Base-by-base conservation (phyloP, 2,888 invertebrate species). In the Phengaris alcon region DNA sequence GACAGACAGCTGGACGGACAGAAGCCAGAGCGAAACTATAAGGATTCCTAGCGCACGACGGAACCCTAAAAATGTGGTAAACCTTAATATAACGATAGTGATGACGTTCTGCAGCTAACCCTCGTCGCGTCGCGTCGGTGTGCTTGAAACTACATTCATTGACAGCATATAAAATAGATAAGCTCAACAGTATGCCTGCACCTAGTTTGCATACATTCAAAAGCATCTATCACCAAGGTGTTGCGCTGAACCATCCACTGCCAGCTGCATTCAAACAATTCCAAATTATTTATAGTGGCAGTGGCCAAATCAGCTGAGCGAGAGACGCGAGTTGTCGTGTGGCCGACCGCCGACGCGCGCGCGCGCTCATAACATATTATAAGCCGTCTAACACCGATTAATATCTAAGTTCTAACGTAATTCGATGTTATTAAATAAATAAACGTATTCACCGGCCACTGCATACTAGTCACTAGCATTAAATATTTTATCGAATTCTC, bases 261-360 rank as follows among this genome's bases (percentile, higher is more conserved):
- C 83, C 82, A 85, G 86, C 82, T 88, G 88, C 88, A 90, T 88
- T 84, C 85, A 84, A 86, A 86, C 87, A 85, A 88, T 90, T 88
- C 86, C 83, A 84, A 87, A 92, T 91, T 93, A 93, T 93, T 91
- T 91, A 91, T 93, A 93, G 93, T 89, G 35, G 35, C 64, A 12
- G 64, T 64, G 85, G 84, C 79, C 85, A 84, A 85, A 91, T 91
- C 93, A 90, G 93, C 93, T 92, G 91, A 86, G 83, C 80, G 80
- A 81, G 15, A 22, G 44, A 79, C 80, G 79, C 79, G 79, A 79
- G 78, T 77, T 76, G 81, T 79, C 22, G 79, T 77, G 79, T 22
- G 22, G 22, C 22, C 22, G 22, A 22, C 22, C 22, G 77, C 78
- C 76, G 78, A 76, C 77, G 75, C 79, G 79, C 78, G 81, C 82